Evolutionary conservation across 2,888 invertebrate species (phyloP).

Genomic region (Drosophila pullipes): DNA sequence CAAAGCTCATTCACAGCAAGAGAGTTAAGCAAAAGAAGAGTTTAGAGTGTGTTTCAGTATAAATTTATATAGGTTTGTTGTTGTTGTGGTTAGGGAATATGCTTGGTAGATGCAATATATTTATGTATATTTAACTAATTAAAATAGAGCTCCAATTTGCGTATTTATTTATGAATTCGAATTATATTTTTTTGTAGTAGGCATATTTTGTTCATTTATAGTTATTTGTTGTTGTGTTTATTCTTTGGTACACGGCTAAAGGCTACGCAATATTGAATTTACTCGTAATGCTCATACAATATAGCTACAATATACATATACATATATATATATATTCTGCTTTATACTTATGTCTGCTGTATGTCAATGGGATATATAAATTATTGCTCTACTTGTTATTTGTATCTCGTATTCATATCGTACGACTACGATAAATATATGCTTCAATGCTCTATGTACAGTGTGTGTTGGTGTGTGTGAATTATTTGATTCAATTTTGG

Average conservation of each 20-base stretch:
- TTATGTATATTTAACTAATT: constrained; percentile 75
- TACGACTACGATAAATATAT: constrained; percentile 60
- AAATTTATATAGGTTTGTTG: constrained; percentile 39
- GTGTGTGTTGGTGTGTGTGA: constrained; percentile 29
- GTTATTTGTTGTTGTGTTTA: constrained; percentile 31
- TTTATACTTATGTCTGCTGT: constrained; percentile 24
- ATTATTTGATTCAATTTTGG: constrained; percentile 45
- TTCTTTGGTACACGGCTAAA: constrained; percentile 77
- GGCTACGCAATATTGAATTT: constrained; percentile 64
- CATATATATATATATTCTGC: constrained; percentile 28
- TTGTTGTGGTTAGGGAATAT: constrained; percentile 4
- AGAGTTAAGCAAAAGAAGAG: constrained; percentile 15
- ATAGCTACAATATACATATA: constrained; percentile 58
- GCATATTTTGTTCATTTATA: constrained; percentile 30
- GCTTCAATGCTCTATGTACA: constrained; percentile 68
- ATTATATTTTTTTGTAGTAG: constrained; percentile 25
- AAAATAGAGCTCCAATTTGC: constrained; percentile 60
- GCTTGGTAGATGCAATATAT: constrained; percentile 29
- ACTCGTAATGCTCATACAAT: constrained; percentile 43
- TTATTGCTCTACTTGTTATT: constrained; percentile 71
- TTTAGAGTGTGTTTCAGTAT: constrained; percentile 15
- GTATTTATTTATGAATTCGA: constrained; percentile 30
- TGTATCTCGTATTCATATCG: constrained; percentile 48
- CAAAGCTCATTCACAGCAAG: constrained; percentile 49
- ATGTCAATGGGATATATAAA: constrained; percentile 40